Base-by-base conservation (phyloP, 2,113 vertebrate species). In the Syngnathus typhle region DNA sequence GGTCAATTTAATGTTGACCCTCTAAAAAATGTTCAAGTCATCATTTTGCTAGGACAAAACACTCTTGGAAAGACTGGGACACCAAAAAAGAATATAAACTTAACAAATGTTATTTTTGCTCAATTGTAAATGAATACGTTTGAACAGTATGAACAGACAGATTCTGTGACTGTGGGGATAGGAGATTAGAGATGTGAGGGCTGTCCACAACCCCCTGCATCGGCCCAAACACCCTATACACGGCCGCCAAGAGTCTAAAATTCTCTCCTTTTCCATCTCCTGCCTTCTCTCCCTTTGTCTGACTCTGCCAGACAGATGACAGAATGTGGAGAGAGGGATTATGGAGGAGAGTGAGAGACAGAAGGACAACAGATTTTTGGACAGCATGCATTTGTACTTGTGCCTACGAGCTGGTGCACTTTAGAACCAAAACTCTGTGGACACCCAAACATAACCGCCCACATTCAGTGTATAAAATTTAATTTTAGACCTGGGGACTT, bases 301-400 rank as follows among this genome's bases (percentile, higher is more conserved):
- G 61, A 60, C 78, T 60, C 65, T 80, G 71, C 68, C 75, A 83
- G 77, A 65, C 72, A 68, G 75, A 78, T 80, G 76, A 78, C 75
- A 87, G 68, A 80, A 78, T 83, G 74, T 73, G 77, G 70, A 86
- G 71, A 64, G 74, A 82, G 63, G 71, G 75, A 84, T 84, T 83
- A 79, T 61, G 60, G 65, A 56, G 67, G 72, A 77, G 78, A 66
- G 69, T 67, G 74, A 59, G 63, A 67, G 74, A 76, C 43, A 51
- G 75, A 77, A 56, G 68, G 77, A 80, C 67, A 81, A 75, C 70
- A 39, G 64, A 78, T 74, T 76, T 72, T 75, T 72, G 73, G 75
- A 74, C 60, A 38, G 47, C 43, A 64, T 64, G 60, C 39, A 44
- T 21, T 12, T 21, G 5, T 21, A 41, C 60, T 62, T 13, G 60